phyloP scores from a whole-genome alignment of 2,888 invertebrate species.

The Drosophila stalkeri region DNA sequence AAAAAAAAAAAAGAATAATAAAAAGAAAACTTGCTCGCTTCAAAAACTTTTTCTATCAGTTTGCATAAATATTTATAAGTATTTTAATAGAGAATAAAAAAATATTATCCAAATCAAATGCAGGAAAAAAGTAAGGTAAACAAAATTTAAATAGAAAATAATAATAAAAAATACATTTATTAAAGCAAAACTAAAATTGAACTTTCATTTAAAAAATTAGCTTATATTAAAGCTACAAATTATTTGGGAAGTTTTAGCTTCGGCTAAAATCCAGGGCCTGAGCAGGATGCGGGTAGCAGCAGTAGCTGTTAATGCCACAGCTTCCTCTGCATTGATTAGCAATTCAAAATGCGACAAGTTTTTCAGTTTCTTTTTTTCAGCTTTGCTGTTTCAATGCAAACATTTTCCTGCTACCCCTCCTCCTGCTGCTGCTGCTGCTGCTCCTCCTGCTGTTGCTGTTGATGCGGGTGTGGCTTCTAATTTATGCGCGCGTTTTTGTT shows the following conservation, averaged over 20 bases:
- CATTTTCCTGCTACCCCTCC: not conserved
- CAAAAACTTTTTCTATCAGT: too few relatives aligned
- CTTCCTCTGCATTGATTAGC: constrained; percentile 61
- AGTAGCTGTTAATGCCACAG: constrained; percentile 10
- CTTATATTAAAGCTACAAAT: not conserved
- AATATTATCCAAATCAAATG: too few relatives aligned
- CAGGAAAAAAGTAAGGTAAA: too few relatives aligned
- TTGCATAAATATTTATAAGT: too few relatives aligned
- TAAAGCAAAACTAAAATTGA: not conserved
- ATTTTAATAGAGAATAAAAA: too few relatives aligned
- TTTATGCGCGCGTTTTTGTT: constrained; percentile 74
- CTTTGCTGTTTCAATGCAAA: constrained; percentile 7
- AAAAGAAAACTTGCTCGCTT: too few relatives aligned
- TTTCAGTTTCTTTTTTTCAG: constrained; percentile 3
- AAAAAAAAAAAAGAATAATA: too few relatives aligned
- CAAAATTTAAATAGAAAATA: too few relatives aligned
- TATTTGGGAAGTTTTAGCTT: not conserved
- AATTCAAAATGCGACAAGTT: constrained; percentile 55
- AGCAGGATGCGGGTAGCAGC: not conserved
- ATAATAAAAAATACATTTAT: not conserved
- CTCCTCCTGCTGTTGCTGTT: constrained; percentile 11
- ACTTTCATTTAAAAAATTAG: not conserved
- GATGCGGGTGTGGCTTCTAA: constrained; percentile 61
- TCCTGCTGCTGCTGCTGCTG: constrained; percentile 8
- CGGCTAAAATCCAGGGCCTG: not conserved